phyloP scores from a whole-genome alignment of 2,113 vertebrate species.

The Porphyrio hochstetteri region DNA sequence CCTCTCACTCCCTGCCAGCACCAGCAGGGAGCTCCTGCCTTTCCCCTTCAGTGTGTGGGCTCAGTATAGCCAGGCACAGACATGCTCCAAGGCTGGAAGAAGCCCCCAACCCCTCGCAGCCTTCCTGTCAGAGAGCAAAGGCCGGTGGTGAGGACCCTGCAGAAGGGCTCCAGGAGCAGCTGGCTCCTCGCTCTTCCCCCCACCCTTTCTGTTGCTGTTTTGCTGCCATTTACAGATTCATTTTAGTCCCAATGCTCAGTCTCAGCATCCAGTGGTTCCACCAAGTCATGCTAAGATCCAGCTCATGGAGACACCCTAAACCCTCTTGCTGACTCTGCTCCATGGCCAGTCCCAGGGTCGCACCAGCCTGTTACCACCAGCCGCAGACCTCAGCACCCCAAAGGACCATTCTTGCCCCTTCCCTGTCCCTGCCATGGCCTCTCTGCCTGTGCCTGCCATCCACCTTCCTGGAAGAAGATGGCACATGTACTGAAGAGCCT shows the following conservation, averaged over 20 bases:
- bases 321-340: neutral
- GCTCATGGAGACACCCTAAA: neutral
- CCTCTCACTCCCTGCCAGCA: neutral
- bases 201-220: neutral
- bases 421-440: neutral
- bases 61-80: fast-evolving
- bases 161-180: neutral
- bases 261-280: neutral
- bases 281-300: neutral
- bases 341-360: fast-evolving
- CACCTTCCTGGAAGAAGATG: neutral
- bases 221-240: neutral
- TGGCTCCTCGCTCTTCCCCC: neutral
- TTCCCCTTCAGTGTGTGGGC: neutral
- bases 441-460: neutral
- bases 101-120: neutral
- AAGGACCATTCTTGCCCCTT: neutral
- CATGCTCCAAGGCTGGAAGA: neutral
- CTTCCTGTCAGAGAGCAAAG: neutral
- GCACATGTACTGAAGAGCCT: neutral
- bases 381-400: fast-evolving
- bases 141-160: neutral
- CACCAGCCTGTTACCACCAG: neutral
- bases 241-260: neutral
- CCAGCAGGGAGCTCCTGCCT: neutral